Conservation (phyloP, 1,140 invertebrate genomes). For the Nixonia krombeini region DNA sequence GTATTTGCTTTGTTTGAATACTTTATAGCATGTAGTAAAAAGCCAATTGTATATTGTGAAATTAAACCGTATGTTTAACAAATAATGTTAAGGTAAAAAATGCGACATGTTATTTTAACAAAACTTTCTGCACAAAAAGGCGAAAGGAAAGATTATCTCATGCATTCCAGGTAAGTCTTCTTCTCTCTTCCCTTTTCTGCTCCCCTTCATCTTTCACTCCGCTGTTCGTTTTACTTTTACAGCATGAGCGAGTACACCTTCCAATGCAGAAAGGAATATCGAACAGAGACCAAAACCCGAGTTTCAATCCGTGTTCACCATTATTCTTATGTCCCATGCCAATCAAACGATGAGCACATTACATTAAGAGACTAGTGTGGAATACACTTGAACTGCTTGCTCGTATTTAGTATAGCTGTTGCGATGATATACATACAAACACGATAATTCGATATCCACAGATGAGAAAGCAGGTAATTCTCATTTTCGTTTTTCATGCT, state of each 20-base stretch:
- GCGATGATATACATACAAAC: too few species aligned
- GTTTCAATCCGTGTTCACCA: conserved; percentile 55
- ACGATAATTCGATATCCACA: conserved; percentile 44
- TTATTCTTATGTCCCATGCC: conserved; percentile 65
- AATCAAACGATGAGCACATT: conserved; percentile 54
- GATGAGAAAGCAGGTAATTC: conserved; percentile 38
- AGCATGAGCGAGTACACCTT: conserved; percentile 35
- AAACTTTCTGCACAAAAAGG: background rate
- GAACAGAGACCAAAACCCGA: conserved; percentile 36
- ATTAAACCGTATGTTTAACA: background rate
- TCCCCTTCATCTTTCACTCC: conserved; percentile 34
- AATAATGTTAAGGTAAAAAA: too few species aligned
- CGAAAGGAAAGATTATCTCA: conserved; percentile 11
- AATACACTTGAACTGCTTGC: conserved; percentile 12
- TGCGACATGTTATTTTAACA: background rate
- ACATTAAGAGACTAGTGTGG: conserved; percentile 22
- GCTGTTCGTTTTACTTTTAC: conserved; percentile 38
- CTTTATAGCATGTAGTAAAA: too few species aligned
- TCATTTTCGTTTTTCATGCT: conserved; percentile 29
- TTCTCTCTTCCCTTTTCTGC: conserved; percentile 30
- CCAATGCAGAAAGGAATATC: conserved; percentile 36
- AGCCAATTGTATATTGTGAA: too few species aligned
- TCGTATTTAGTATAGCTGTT: conserved; percentile 32
- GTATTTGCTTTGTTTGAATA: too few species aligned
- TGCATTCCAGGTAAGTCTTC: conserved; percentile 18